Evolutionary conservation across 1,140 invertebrate genomes (phyloP), one percentile per base, ranked within the genome.

Genomic region (Heliconius hermathena): DNA sequence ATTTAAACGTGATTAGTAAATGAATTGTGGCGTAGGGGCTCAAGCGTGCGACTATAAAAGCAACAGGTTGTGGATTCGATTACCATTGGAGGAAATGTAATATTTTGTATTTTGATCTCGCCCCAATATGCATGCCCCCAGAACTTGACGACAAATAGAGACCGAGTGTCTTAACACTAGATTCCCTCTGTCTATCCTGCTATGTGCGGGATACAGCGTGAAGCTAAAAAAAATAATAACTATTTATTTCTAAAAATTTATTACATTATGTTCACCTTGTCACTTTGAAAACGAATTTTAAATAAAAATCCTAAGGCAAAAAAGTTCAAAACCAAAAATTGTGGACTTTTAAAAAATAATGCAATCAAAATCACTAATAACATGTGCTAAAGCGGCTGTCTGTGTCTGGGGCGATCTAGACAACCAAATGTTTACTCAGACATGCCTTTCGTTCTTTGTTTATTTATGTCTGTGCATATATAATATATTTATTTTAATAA

Each of bases 391-490:
- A 26, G 60, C 60, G 60, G 60, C 60, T 29, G 71, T 71, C 80
- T 71, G 80, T 66, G 71, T 71, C 80, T 71, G 80, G 72, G 29
- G 29, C 46, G 52, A 57, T 71, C 75, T 79, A 80, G 81, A 33
- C 60, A 74, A 79, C 54, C 75, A 38, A 82, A 81, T 77, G 57
- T 83, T 83, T 78, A 83, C 71, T 57, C 77, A 73, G 29, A 74
- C 79, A 74, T 36, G 72, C 52, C 66, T 79, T 83, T 83, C 79
- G 75, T 41, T 73, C 49, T 82, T 81, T 46, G 74, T 81, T 81
- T 83, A 81, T 83, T 83, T 83, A 46, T 83, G 82, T 83, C 80
- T 83, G 80, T 78, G 81, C 79, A 79, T 75, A 81, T 80, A 78
- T 78, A 80, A 81, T 77, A 74, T 74, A 71, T 83, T 81, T 79